Evolutionary conservation across 2,888 invertebrate genomes (phyloP).

Genomic region (Taphrorychus bicolor): DNA sequence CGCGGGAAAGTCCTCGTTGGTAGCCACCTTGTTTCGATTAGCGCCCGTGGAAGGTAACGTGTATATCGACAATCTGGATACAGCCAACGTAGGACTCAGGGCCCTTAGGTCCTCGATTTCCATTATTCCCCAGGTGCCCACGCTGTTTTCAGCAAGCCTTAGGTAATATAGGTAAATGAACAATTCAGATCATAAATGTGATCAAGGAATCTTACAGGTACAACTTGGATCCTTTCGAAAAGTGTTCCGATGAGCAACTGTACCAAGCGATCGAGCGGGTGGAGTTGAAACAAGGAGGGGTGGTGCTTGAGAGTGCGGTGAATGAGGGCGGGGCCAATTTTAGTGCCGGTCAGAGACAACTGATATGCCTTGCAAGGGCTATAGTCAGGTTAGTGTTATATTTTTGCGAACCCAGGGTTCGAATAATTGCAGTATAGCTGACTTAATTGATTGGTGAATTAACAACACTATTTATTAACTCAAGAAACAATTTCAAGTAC

Average conservation of each 20-base stretch:
- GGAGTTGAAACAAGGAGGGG: constrained; percentile 74
- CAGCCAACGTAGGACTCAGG: constrained; percentile 72
- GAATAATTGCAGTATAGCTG: no score
- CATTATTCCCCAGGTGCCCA: constrained; percentile 84
- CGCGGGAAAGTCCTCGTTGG: constrained; percentile 78
- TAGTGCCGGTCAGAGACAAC: constrained; percentile 87
- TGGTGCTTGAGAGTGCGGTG: constrained; percentile 70
- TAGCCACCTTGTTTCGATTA: constrained; percentile 82
- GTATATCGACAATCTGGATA: constrained; percentile 77
- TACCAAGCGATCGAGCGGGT: constrained; percentile 79
- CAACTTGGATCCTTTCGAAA: constrained; percentile 85
- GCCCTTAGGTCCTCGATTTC: constrained; percentile 81
- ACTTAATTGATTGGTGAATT: no score
- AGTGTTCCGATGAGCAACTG: constrained; percentile 73
- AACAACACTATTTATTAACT: no score
- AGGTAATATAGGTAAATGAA: constrained; percentile 65
- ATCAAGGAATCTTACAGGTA: constrained; percentile 60
- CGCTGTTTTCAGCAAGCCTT: constrained; percentile 81
- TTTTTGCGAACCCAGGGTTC: no score
- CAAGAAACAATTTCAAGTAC: no score
- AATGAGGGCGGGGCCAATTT: constrained; percentile 83
- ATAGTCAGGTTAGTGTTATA: constrained; percentile 69
- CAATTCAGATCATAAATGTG: not conserved
- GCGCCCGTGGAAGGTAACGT: constrained; percentile 79
- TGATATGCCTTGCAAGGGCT: constrained; percentile 87